Conservation (phyloP, 1,140 invertebrate genomes). For the Philopotamus ludificatus region DNA sequence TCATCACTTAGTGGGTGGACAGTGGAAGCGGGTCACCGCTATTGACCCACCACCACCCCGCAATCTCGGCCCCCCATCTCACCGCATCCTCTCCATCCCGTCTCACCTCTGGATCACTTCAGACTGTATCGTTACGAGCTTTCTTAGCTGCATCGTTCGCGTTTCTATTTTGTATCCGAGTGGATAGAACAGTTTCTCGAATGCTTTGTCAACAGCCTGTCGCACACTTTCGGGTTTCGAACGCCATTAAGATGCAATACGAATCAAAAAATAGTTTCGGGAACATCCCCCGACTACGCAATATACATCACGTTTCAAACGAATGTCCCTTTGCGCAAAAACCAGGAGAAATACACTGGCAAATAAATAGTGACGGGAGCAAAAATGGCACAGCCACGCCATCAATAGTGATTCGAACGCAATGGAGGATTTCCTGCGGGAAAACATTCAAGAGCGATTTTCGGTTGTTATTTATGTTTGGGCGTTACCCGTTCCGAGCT, state of each 20-base stretch:
- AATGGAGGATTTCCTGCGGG: background rate
- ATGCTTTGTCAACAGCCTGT: conserved; percentile 1
- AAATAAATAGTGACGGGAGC: conserved; percentile 13
- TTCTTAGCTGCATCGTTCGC: conserved; percentile 10
- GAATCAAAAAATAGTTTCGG: background rate
- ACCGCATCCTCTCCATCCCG: no score
- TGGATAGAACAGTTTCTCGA: background rate
- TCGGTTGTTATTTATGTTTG: background rate
- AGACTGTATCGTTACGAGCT: conserved; percentile 4
- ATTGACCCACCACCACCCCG: conserved; percentile 28
- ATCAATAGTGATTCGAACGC: no score
- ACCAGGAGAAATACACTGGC: background rate
- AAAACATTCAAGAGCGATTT: background rate
- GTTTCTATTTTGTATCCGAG: conserved; percentile 9
- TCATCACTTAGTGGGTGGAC: conserved; percentile 37
- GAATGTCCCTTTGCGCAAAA: background rate
- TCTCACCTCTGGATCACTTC: conserved; percentile 3
- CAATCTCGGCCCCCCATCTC: no score
- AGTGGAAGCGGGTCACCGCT: conserved; percentile 36
- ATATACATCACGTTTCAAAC: background rate
- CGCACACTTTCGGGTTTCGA: background rate
- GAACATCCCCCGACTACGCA: background rate
- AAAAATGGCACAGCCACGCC: background rate
- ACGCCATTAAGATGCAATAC: background rate
- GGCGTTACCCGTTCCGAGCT: no score